phyloP scores from a whole-genome alignment of 2,113 vertebrate genomes.

The Podarcis cretensis region DNA sequence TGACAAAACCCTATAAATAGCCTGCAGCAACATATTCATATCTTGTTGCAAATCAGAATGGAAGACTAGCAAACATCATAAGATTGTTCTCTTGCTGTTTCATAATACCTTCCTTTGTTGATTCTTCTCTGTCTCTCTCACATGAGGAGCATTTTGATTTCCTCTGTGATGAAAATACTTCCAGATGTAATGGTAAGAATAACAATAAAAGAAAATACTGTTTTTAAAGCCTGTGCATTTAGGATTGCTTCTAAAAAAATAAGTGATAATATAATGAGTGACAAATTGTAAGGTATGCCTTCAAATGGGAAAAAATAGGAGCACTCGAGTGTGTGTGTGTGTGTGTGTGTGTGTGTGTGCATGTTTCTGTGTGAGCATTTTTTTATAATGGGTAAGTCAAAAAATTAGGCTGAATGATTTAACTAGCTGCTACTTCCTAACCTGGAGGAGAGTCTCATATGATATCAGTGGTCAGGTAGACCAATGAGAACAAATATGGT shows the following conservation, averaged over 20 bases:
- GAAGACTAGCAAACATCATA: not conserved
- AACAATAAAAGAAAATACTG: fast-evolving
- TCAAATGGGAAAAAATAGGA: not conserved
- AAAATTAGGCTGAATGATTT: not conserved
- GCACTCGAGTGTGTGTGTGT: too few species aligned
- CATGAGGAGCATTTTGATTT: not conserved
- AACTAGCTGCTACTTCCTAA: not conserved
- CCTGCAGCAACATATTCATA: constrained; percentile 22
- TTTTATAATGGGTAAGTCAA: not conserved
- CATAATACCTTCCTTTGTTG: not conserved
- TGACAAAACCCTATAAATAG: not conserved
- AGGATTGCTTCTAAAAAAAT: not conserved
- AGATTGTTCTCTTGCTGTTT: not conserved
- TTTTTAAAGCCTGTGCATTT: not conserved
- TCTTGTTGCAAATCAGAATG: not conserved
- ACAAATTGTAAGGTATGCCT: fast-evolving
- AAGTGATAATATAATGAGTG: not conserved
- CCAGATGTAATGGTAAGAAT: fast-evolving
- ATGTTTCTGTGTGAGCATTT: too few species aligned
- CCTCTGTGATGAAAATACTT: not conserved
- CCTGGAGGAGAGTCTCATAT: not conserved
- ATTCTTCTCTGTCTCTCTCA: not conserved
- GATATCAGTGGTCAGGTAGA: too few species aligned
- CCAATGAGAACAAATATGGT: not conserved
- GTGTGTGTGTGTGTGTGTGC: too few species aligned